These are phyloP conservation scores for Lasioglossum marginatum DNA, from an alignment of 2,888 invertebrate species.

Conservation along the genomic window DNA sequence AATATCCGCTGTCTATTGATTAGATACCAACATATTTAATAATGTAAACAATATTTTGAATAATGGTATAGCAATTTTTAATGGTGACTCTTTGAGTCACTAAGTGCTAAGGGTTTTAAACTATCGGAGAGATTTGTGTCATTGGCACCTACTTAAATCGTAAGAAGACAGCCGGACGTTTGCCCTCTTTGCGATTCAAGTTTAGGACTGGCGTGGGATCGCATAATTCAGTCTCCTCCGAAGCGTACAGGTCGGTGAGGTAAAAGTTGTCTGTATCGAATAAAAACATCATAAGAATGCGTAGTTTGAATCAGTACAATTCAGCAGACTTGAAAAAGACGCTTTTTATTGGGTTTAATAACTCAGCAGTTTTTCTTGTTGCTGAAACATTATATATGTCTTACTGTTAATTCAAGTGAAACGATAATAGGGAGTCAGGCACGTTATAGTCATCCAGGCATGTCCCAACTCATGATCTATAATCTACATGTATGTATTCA, in stretches of 20 bases:
- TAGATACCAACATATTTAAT: too few species aligned
- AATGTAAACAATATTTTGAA: too few species aligned
- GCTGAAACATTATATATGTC: background rate
- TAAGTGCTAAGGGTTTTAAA: too few species aligned
- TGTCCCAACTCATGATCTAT: too few species aligned
- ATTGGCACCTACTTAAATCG: slow-evolving; percentile 91
- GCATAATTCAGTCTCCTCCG: slow-evolving; percentile 92
- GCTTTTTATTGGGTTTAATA: background rate
- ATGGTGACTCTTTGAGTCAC: too few species aligned
- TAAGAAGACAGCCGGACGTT: slow-evolving; percentile 97
- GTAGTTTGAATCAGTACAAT: background rate
- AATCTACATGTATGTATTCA: too few species aligned
- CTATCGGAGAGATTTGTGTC: background rate
- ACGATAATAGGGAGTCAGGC: background rate
- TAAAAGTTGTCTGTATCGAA: slow-evolving; percentile 89
- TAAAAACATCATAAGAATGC: background rate
- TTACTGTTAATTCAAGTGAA: background rate
- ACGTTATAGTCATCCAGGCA: too few species aligned
- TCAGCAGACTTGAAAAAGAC: background rate
- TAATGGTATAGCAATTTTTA: too few species aligned
- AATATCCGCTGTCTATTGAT: too few species aligned
- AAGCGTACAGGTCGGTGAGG: slow-evolving; percentile 93
- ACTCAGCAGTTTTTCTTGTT: background rate
- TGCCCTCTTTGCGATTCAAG: slow-evolving; percentile 95
- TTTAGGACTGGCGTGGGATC: slow-evolving; percentile 95